Conservation (phyloP, 2,888 invertebrate species). For the Drosophila pseudotakahashii region DNA sequence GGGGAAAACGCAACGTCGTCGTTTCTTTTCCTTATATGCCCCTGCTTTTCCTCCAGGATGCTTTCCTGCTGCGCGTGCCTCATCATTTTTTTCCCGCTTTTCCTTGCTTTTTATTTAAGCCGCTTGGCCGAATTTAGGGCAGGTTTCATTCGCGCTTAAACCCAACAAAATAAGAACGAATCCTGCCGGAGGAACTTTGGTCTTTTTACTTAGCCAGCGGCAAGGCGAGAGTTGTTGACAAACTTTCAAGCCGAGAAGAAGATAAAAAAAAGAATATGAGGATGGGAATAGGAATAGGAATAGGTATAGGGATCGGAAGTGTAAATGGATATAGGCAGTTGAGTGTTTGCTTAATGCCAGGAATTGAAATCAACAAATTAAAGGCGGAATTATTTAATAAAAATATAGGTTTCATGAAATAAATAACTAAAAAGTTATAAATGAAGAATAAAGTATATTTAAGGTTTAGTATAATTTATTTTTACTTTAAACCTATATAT, state of each 20-base stretch:
- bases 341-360: background rate
- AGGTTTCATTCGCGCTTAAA: slow-evolving; percentile 66
- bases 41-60: slow-evolving; percentile 31
- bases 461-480: too few species aligned
- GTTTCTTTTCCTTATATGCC: slow-evolving; percentile 39
- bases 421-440: too few species aligned
- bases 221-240: slow-evolving; percentile 40
- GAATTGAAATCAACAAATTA: slow-evolving; percentile 4
- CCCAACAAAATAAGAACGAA: slow-evolving; percentile 34
- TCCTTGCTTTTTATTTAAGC: slow-evolving; percentile 54
- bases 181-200: slow-evolving; percentile 31
- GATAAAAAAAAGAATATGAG: slow-evolving; percentile 6
- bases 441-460: too few species aligned
- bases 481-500: too few species aligned
- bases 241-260: slow-evolving; percentile 53
- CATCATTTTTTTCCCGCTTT: slow-evolving; percentile 32
- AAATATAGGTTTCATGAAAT: too few species aligned
- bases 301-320: slow-evolving; percentile 11
- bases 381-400: background rate
- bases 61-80: slow-evolving; percentile 45
- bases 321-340: slow-evolving; percentile 5
- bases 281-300: background rate
- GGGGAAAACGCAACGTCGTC: slow-evolving; percentile 69
- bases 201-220: slow-evolving; percentile 42
- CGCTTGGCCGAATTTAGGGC: slow-evolving; percentile 77